Evolutionary conservation across 2,888 invertebrate genomes (phyloP).

Genomic region (Plemyria rubiginata): DNA sequence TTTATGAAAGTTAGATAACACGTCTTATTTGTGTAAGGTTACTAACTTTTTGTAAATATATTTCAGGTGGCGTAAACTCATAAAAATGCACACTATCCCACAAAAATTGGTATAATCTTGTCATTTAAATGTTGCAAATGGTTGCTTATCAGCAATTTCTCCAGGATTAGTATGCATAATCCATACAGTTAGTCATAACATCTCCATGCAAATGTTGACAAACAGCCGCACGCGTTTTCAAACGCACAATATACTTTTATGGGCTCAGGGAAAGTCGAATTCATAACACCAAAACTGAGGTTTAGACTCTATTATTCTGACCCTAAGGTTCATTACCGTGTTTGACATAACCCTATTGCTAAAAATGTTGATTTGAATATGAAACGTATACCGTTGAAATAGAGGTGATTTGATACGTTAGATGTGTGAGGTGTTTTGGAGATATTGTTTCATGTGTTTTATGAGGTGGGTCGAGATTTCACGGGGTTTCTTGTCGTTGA

Average conservation of each 20-base stretch:
- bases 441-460: slow-evolving; percentile 84
- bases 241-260: slow-evolving; percentile 84
- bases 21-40: too few species aligned
- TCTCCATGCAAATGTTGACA: slow-evolving; percentile 83
- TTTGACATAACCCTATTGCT: slow-evolving; percentile 24
- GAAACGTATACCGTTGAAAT: slow-evolving; percentile 39
- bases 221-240: slow-evolving; percentile 78
- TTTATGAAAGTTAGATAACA: too few species aligned
- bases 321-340: slow-evolving; percentile 18
- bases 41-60: too few species aligned
- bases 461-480: slow-evolving; percentile 81
- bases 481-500: slow-evolving; percentile 69
- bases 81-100: background rate
- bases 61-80: too few species aligned
- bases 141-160: slow-evolving; percentile 22
- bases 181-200: slow-evolving; percentile 45
- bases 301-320: slow-evolving; percentile 35
- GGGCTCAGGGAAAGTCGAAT: slow-evolving; percentile 74
- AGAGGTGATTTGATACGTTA: slow-evolving; percentile 33
- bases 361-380: slow-evolving; percentile 35
- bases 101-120: background rate
- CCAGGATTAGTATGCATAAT: slow-evolving; percentile 31
- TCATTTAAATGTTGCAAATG: background rate
- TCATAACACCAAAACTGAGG: slow-evolving; percentile 47
- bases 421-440: slow-evolving; percentile 45